Evolutionary conservation across 2,888 invertebrate species (phyloP).

Genomic region (Melanotus villosus): DNA sequence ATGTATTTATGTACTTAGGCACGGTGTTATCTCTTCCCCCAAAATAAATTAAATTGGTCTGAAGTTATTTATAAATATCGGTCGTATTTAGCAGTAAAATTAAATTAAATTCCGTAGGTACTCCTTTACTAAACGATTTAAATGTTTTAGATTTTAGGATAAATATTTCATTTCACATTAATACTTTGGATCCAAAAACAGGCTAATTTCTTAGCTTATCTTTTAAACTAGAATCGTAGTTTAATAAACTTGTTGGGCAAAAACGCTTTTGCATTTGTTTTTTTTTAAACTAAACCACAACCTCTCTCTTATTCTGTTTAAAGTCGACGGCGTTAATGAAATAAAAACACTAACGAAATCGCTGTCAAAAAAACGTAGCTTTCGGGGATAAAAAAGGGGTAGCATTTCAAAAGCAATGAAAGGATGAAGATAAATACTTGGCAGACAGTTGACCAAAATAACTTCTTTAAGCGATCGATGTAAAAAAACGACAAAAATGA

Average conservation of each 20-base stretch:
- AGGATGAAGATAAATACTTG: conserved; percentile 19
- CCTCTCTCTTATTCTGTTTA: not conserved
- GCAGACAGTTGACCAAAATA: conserved; percentile 21
- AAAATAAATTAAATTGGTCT: no score
- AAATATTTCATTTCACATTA: no score
- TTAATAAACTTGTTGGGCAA: not conserved
- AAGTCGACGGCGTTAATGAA: conserved; percentile 8
- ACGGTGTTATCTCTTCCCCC: no score
- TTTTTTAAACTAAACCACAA: not conserved
- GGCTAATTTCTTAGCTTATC: no score
- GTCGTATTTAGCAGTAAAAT: no score
- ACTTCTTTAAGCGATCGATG: conserved; percentile 20
- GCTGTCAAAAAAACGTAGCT: not conserved
- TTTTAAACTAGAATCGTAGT: no score
- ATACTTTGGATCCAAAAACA: no score
- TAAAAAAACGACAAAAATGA: conserved; percentile 28
- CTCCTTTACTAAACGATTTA: no score
- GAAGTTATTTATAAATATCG: no score
- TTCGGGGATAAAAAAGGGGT: not conserved
- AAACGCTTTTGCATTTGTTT: conserved; percentile 2
- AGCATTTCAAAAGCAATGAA: conserved; percentile 20
- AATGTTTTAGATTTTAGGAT: no score
- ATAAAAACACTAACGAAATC: conserved; percentile 16
- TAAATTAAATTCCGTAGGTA: no score
- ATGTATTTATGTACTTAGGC: no score